A percentile compares a stretch with the other conserved stretches of the same genome.
Conservation (phyloP, 2,888 invertebrate species). For the Drosophila peninsularis region DNA sequence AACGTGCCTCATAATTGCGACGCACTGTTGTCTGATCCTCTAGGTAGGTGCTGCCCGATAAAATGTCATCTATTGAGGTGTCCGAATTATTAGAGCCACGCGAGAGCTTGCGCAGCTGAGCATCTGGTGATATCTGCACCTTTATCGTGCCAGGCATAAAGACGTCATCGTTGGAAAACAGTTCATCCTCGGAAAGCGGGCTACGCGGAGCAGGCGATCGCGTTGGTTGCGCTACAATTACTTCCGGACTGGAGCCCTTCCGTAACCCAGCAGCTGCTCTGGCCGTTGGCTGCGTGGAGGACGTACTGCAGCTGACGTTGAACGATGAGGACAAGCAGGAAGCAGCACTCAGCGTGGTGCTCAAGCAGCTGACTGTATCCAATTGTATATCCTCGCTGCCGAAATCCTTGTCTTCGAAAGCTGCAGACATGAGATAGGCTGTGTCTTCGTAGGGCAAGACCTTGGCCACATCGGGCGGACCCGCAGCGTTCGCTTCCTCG, state of each 20-base stretch:
- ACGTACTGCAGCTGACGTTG: conserved; percentile 83
- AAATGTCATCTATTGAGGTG: conserved; percentile 87
- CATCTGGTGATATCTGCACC: conserved; percentile 87
- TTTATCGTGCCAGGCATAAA: conserved; percentile 87
- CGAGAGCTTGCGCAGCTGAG: conserved; percentile 83
- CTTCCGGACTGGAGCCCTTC: conserved; percentile 82
- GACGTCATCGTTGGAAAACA: conserved; percentile 87
- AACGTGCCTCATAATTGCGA: conserved; percentile 84
- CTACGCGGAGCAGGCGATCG: conserved; percentile 87
- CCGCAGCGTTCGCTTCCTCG: conserved; percentile 83
- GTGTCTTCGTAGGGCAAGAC: conserved; percentile 83
- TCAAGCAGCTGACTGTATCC: conserved; percentile 82
- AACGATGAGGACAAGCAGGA: conserved; percentile 83
- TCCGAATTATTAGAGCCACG: conserved; percentile 88
- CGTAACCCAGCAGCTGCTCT: conserved; percentile 53
- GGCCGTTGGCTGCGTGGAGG: conserved; percentile 76
- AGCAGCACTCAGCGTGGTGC: conserved; percentile 83
- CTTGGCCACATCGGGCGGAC: conserved; percentile 83
- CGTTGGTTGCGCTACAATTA: conserved; percentile 87
- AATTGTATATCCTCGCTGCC: conserved; percentile 76
- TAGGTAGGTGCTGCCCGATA: conserved; percentile 86
- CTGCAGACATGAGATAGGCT: conserved; percentile 83
- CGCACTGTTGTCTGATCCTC: conserved; percentile 87
- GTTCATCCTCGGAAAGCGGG: conserved; percentile 87
- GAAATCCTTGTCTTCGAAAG: conserved; percentile 79